These are phyloP conservation scores for Rhagologus leucostigma DNA, from an alignment of 2,113 vertebrate species.

Conservation along the genomic window DNA sequence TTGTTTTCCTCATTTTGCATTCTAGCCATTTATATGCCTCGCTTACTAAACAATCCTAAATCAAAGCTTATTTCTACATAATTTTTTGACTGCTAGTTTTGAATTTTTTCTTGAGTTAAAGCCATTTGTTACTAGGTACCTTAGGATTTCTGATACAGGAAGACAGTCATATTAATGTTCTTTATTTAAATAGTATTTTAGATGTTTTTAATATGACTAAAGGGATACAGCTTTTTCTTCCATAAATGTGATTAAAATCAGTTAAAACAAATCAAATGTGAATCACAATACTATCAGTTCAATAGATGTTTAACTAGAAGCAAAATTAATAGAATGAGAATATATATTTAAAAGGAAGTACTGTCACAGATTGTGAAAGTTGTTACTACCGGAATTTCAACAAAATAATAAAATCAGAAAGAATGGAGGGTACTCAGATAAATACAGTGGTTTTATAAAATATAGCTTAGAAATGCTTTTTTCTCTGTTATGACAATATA, in stretches of 20 bases:
- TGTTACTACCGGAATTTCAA: not conserved
- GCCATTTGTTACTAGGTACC: not conserved
- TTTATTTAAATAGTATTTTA: not conserved
- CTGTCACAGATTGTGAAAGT: not conserved
- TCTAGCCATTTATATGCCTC: not conserved
- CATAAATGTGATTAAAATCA: not conserved
- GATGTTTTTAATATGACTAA: not conserved
- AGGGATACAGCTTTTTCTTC: not conserved
- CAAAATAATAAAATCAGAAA: not conserved
- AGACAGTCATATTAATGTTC: not conserved
- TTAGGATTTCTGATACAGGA: not conserved
- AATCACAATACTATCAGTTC: not conserved
- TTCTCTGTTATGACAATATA: not conserved
- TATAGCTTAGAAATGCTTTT: not conserved
- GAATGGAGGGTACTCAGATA: not conserved
- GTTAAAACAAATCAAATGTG: not conserved
- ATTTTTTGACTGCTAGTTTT: not conserved
- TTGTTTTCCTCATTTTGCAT: not conserved
- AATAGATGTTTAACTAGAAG: not conserved
- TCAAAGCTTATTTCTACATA: not conserved
- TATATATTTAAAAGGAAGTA: not conserved
- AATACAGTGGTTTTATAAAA: constrained; percentile 8
- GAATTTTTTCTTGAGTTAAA: not conserved
- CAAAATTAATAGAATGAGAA: not conserved
- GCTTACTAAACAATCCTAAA: not conserved